Evolutionary conservation across 2,888 invertebrate genomes (phyloP).

Genomic region (Acanthacorydalis orientalis): DNA sequence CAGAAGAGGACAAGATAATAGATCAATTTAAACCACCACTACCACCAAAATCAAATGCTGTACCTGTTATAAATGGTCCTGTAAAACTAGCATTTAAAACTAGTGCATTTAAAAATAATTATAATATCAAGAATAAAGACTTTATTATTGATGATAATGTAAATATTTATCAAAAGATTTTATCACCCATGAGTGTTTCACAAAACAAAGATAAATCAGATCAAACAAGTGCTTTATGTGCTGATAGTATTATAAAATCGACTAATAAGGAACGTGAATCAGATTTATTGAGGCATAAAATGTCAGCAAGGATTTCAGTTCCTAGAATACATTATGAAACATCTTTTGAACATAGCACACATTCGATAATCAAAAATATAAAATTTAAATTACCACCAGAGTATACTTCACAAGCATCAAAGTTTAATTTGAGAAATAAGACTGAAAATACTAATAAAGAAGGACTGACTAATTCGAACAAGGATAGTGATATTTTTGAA

Average conservation of each 20-base stretch:
- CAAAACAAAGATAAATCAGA: slow-evolving; percentile 9
- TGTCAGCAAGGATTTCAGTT: slow-evolving; percentile 12
- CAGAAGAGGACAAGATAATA: not conserved
- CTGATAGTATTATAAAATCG: slow-evolving; percentile 4
- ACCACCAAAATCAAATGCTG: slow-evolving; percentile 18
- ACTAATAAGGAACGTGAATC: slow-evolving; percentile 12
- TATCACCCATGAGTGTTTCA: slow-evolving; percentile 17
- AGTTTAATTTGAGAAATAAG: not conserved
- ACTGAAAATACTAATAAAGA: slow-evolving; percentile 6
- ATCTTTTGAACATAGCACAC: slow-evolving; percentile 21
- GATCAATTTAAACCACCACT: not conserved
- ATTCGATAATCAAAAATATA: slow-evolving; percentile 25
- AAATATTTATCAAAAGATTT: slow-evolving; percentile 23
- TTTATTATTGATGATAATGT: slow-evolving; percentile 12
- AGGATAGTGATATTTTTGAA: not conserved
- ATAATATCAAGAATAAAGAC: slow-evolving; percentile 24
- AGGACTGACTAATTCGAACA: not conserved
- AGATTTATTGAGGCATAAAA: slow-evolving; percentile 15
- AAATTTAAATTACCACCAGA: slow-evolving; percentile 26
- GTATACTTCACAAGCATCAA: slow-evolving; percentile 17
- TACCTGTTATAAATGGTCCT: slow-evolving; percentile 32
- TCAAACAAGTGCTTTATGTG: slow-evolving; percentile 1
- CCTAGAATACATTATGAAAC: slow-evolving; percentile 19
- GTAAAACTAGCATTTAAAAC: slow-evolving; percentile 29
- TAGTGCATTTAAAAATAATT: slow-evolving; percentile 24